These are phyloP conservation scores for Penaeus vannamei DNA, from an alignment of 1,140 invertebrate genomes.

Conservation along the genomic window DNA sequence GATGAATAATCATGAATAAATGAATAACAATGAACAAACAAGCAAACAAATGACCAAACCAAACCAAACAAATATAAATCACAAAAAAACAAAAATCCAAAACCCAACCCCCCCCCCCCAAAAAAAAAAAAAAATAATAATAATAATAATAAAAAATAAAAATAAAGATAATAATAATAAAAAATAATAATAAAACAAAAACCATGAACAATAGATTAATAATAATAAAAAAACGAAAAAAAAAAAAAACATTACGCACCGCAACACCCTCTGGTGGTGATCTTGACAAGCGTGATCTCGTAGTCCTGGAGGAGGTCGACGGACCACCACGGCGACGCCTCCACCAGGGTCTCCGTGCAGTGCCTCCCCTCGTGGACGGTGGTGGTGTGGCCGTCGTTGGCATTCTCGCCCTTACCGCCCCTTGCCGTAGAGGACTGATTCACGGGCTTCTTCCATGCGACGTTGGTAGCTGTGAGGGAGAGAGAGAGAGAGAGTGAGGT, in stretches of 20 bases:
- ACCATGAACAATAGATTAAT: too few relatives aligned
- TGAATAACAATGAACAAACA: too few relatives aligned
- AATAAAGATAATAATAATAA: too few relatives aligned
- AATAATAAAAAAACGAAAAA: too few relatives aligned
- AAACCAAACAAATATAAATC: too few relatives aligned
- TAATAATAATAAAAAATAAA: too few relatives aligned
- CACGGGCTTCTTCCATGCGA: slow-evolving; percentile 87
- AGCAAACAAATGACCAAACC: too few relatives aligned
- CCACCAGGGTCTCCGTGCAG: slow-evolving; percentile 90
- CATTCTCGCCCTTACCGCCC: slow-evolving; percentile 84
- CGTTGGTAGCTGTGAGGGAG: slow-evolving; percentile 77
- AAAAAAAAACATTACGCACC: slow-evolving; percentile 74
- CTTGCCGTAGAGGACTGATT: slow-evolving; percentile 91
- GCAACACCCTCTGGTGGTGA: slow-evolving; percentile 89
- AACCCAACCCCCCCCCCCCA: too few relatives aligned
- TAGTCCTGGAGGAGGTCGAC: slow-evolving; percentile 88
- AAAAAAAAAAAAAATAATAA: too few relatives aligned
- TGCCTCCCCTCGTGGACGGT: slow-evolving; percentile 83
- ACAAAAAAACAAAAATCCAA: too few relatives aligned
- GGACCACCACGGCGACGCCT: slow-evolving; percentile 92
- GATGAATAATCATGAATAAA: too few relatives aligned
- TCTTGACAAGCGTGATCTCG: slow-evolving; percentile 85
- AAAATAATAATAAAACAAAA: too few relatives aligned
- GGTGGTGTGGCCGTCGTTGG: slow-evolving; percentile 86
- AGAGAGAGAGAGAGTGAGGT: background rate